Evolutionary conservation across 2,888 invertebrate species (phyloP).

Genomic region (Cacoxenus indagator): DNA sequence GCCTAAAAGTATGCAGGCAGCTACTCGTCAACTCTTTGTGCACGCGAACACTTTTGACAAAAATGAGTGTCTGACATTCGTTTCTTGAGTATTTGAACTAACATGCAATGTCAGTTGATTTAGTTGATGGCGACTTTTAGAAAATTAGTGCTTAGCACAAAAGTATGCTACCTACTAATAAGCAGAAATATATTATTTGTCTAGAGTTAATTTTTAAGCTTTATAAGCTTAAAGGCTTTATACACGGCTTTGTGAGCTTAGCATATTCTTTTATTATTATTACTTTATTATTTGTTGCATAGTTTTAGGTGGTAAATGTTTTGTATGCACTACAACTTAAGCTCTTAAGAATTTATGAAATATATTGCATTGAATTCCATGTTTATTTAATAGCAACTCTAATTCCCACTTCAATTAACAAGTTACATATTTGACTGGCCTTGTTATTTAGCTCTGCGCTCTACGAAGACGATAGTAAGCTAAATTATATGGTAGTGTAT

Average conservation of each 20-base stretch:
- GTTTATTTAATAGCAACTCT: not conserved
- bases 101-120: not conserved
- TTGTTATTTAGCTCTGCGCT: not conserved
- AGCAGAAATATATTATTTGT: no score
- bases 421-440: not conserved
- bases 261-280: no score
- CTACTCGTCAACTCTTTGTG: not conserved
- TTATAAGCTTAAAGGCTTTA: no score
- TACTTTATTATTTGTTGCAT: no score
- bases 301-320: no score
- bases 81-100: not conserved
- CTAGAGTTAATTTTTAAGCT: no score
- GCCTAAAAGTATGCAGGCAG: not conserved
- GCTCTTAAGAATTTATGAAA: not conserved
- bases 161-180: no score
- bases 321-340: no score
- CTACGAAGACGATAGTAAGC: not conserved
- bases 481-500: not conserved
- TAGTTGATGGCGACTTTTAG: not conserved
- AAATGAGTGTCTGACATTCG: not conserved
- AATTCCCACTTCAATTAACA: not conserved
- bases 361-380: not conserved
- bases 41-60: not conserved
- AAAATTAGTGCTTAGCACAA: no score
- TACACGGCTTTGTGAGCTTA: no score